Base-by-base conservation (phyloP, 1,140 invertebrate genomes). In the Drosophila simulans region DNA sequence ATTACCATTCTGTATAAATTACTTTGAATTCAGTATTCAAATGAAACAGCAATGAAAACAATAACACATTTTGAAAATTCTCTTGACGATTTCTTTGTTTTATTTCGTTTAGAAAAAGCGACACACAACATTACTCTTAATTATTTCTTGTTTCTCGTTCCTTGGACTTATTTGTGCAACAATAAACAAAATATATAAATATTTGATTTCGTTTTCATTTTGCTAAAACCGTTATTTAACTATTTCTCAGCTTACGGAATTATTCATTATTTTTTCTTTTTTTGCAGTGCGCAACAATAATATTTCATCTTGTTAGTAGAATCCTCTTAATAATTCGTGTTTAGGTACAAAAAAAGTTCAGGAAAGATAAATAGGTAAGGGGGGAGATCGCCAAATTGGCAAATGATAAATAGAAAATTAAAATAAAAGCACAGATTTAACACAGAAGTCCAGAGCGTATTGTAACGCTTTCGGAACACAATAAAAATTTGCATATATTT, bases 41-140 rank as follows among this genome's bases (percentile, higher is more conserved):
- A 3, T 22, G 20, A 22, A 22, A 22, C 31, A 31, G 31, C 31
- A 31, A 1, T 31, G 31, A 31, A 8, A 39, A 39, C 12, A 39
- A 0, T 2, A 31, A 31, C 8, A 31, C 31, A 31, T 31, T 31
- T 31, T 3, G 8, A 10, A 31, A 31, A 10, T 35, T 20, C 35
- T 51, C 15, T 56, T 72, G 39, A 48, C 64, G 59, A 51, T 64
- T 70, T 68, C 55, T 58, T 79, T 54, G 35, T 57, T 79, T 83
- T 78, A 79, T 83, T 83, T 83, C 68, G 66, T 84, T 60, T 84
- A 84, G 80, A 84, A 84, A 83, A 84, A 84, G 81, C 81, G 81
- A 84, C 81, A 84, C 77, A 77, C 77, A 68, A 40, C 53, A 60
- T 52, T 74, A 39, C 37, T 65, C 40, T 72, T 58, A 34, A 34